These are phyloP conservation scores for Piaya cayana DNA, from an alignment of 2,113 vertebrate species.

Conservation along the genomic window DNA sequence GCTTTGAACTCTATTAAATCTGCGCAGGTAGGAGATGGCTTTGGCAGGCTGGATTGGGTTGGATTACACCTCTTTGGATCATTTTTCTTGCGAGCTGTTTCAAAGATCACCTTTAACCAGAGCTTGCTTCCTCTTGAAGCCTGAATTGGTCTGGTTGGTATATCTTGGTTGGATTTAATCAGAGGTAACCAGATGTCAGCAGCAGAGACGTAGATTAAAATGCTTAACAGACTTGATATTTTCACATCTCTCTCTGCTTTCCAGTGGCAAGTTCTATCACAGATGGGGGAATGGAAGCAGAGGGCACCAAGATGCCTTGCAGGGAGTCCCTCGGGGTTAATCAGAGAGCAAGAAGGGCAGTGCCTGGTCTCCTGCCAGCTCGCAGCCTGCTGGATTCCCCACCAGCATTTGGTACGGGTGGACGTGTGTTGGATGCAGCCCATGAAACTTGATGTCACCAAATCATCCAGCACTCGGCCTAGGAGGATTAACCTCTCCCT, in stretches of 20 bases:
- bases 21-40: not conserved
- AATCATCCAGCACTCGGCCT: not conserved
- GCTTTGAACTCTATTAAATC: not conserved
- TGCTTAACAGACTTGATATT: fast-evolving
- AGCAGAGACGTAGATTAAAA: not conserved
- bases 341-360: not conserved
- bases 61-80: not conserved
- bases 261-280: not conserved
- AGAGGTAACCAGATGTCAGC: not conserved
- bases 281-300: not conserved
- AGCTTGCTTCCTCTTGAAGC: not conserved
- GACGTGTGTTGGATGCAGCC: not conserved
- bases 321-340: not conserved
- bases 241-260: not conserved
- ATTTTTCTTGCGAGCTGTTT: not conserved
- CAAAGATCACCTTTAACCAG: not conserved
- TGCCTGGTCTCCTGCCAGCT: not conserved
- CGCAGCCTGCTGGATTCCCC: fast-evolving
- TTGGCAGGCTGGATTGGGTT: not conserved
- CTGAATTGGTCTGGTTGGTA: not conserved
- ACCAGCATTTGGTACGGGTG: not conserved
- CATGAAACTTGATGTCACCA: not conserved
- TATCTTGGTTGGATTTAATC: not conserved
- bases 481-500: not conserved
- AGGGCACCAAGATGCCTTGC: not conserved